Evolutionary conservation across 2,113 vertebrate genomes (phyloP).

Genomic region (Spea bombifrons): DNA sequence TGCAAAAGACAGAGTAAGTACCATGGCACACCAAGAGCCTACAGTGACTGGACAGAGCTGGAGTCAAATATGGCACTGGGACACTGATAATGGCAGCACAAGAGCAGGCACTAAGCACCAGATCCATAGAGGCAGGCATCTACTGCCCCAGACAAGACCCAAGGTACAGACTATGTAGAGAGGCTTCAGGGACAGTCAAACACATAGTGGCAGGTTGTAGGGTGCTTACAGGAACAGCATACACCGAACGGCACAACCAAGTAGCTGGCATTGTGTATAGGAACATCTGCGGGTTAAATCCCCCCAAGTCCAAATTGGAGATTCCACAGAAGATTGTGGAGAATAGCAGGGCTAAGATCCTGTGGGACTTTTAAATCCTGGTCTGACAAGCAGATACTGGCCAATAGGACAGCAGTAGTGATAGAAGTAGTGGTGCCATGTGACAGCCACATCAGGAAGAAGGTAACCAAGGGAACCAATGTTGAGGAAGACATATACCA

Average conservation of each 20-base stretch:
- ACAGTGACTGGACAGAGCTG: neutral
- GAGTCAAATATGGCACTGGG: neutral
- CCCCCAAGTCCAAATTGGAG: too few relatives aligned
- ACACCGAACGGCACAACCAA: neutral
- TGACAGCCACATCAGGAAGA: too few relatives aligned
- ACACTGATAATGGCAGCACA: too few relatives aligned
- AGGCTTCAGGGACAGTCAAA: neutral
- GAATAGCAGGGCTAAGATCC: too few relatives aligned
- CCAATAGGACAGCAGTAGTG: too few relatives aligned
- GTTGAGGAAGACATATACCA: too few relatives aligned
- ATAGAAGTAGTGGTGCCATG: too few relatives aligned
- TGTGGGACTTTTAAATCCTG: too few relatives aligned
- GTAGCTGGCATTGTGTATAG: neutral
- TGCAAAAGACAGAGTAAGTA: neutral
- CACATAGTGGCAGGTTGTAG: neutral
- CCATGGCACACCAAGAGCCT: neutral
- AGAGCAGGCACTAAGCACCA: too few relatives aligned
- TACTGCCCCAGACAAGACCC: neutral
- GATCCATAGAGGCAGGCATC: neutral
- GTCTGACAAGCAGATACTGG: too few relatives aligned
- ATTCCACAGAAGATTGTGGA: too few relatives aligned
- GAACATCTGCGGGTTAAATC: constrained; percentile 6
- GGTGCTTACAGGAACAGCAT: neutral
- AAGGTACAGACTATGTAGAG: neutral
- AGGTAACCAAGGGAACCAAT: too few relatives aligned